A percentile compares a stretch with the other conserved stretches of the same genome.
Conservation (phyloP, 2,888 invertebrate genomes). For the Camponotus fellah region DNA sequence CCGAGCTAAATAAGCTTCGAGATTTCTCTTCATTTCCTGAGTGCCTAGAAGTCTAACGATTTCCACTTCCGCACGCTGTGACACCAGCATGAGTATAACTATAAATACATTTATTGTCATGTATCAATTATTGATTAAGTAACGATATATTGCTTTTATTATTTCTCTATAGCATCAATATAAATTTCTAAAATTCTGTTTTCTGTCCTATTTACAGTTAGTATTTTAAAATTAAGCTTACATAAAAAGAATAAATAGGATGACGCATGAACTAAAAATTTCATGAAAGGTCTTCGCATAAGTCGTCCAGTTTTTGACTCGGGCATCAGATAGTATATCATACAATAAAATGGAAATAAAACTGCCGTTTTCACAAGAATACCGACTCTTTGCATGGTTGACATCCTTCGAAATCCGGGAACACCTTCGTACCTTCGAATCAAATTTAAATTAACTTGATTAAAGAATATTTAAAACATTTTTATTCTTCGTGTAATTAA, state of each 20-base stretch:
- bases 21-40: constrained; percentile 89
- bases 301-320: constrained; percentile 93
- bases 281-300: constrained; percentile 98
- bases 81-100: constrained; percentile 97
- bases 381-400: constrained; percentile 90
- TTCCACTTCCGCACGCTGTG: constrained; percentile 94
- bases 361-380: constrained; percentile 92
- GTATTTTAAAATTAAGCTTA: constrained; percentile 87
- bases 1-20: constrained; percentile 89
- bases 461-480: background rate
- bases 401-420: constrained; percentile 96
- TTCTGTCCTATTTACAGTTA: background rate
- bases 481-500: background rate
- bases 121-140: constrained; percentile 11
- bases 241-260: constrained; percentile 97
- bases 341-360: constrained; percentile 95
- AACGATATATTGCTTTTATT: background rate
- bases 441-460: background rate
- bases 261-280: constrained; percentile 97
- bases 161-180: background rate
- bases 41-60: constrained; percentile 91
- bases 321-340: constrained; percentile 94
- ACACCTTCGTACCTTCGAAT: constrained; percentile 92
- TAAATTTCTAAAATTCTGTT: background rate
- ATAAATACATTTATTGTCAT: constrained; percentile 70